Evolutionary conservation across 2,797 vertebrate genomes (phyloP).

Genomic region (Chloroceryle inda): DNA sequence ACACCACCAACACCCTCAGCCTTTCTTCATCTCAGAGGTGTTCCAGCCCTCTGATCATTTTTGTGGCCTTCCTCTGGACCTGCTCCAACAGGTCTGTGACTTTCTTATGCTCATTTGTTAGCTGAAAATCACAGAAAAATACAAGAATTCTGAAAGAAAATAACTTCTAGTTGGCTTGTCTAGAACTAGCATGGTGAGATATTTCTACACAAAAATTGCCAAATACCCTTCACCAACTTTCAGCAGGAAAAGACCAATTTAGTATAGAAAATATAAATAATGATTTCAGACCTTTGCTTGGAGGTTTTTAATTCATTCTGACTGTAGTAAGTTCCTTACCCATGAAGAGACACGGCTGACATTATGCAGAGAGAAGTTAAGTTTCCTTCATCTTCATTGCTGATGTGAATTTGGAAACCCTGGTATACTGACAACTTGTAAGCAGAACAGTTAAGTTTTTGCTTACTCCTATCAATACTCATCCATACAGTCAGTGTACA

Average conservation of each 20-base stretch:
- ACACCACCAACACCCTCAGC: too few species aligned
- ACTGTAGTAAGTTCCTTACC: neutral
- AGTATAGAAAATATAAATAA: neutral
- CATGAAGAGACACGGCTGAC: neutral
- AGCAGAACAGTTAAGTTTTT: neutral
- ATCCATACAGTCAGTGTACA: neutral
- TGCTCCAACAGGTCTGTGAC: neutral
- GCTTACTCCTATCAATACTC: neutral
- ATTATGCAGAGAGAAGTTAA: neutral
- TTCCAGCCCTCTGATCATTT: too few species aligned
- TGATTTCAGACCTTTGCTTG: neutral
- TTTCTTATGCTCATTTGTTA: neutral
- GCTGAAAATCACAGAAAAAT: neutral
- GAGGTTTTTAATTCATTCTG: neutral
- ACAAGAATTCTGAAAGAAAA: neutral
- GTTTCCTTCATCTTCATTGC: neutral
- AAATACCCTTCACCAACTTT: neutral
- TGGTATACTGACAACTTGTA: accelerated
- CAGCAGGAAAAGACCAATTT: neutral
- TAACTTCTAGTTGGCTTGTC: neutral
- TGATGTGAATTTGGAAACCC: neutral
- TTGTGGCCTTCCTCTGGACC: too few species aligned
- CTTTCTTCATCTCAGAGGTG: too few species aligned
- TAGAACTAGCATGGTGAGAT: neutral
- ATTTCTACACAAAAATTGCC: neutral